These are phyloP conservation scores for Pheucticus melanocephalus DNA, from an alignment of 2,113 vertebrate genomes.

Conservation along the genomic window DNA sequence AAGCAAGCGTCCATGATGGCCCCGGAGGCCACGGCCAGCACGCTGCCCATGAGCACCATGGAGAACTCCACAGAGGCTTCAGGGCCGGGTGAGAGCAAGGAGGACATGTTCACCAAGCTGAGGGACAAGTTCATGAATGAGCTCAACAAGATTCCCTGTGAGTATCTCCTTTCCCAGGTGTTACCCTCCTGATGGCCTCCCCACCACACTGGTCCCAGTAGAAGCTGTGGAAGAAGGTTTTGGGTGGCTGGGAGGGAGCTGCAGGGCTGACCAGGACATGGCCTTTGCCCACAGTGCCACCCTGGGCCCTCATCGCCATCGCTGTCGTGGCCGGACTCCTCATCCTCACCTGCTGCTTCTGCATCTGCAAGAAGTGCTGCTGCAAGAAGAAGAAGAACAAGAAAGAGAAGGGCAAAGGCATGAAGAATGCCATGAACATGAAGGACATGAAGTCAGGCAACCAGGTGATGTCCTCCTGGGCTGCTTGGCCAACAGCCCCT, in stretches of 20 bases:
- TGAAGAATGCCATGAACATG: conserved; percentile 90
- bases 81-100: conserved; percentile 72
- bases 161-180: conserved; percentile 62
- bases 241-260: neutral
- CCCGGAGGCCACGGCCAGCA: conserved; percentile 76
- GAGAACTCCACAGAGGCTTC: conserved; percentile 83
- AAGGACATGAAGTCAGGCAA: conserved; percentile 90
- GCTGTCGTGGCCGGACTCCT: conserved; percentile 90
- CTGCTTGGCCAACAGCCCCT: neutral
- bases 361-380: conserved; percentile 98
- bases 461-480: conserved; percentile 64
- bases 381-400: conserved; percentile 99
- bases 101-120: conserved; percentile 84
- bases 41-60: conserved; percentile 66
- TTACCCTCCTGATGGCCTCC: neutral
- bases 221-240: accelerated
- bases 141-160: conserved; percentile 91
- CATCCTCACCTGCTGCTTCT: conserved; percentile 96
- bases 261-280: accelerated
- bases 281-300: conserved; percentile 77
- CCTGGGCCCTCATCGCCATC: conserved; percentile 95
- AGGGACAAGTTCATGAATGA: conserved; percentile 93
- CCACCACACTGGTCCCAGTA: accelerated
- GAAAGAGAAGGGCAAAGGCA: conserved; percentile 97
- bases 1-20: conserved; percentile 85